phyloP scores from a whole-genome alignment of 2,113 vertebrate genomes.

The Cranoglanis bouderius region DNA sequence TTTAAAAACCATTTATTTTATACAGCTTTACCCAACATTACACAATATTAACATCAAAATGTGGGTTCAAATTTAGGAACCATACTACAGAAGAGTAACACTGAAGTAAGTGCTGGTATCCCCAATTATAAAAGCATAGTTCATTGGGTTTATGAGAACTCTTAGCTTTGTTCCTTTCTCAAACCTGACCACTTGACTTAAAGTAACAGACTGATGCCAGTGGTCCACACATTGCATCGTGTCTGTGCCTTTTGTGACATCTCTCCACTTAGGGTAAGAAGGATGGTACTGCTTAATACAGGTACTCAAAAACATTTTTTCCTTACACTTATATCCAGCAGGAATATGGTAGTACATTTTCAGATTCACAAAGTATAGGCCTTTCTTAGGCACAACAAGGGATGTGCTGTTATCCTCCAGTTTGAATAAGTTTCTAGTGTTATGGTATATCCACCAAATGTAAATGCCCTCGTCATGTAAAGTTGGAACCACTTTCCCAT shows the following conservation, averaged over 20 bases:
- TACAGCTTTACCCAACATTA: not conserved
- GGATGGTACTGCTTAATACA: not conserved
- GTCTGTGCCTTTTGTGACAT: not conserved
- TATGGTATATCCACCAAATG: not conserved
- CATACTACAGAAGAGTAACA: constrained; percentile 15
- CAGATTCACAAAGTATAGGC: constrained; percentile 24
- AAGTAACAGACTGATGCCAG: constrained; percentile 9
- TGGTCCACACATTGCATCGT: not conserved
- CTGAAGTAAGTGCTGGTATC: not conserved
- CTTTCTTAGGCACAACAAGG: constrained; percentile 2
- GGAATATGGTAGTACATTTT: not conserved
- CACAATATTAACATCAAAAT: not conserved
- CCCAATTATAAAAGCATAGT: not conserved
- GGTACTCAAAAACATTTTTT: not conserved
- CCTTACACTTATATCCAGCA: not conserved
- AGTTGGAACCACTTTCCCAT: not conserved
- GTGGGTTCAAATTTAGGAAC: not conserved
- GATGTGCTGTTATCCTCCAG: not conserved
- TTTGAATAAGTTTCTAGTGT: not conserved
- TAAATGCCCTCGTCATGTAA: not conserved
- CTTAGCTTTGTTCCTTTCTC: not conserved
- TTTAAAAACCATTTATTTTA: not conserved
- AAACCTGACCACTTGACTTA: not conserved
- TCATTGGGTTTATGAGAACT: not conserved
- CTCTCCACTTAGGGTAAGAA: not conserved